Conservation (phyloP, 2,888 invertebrate genomes). For the Xanthorhoe spadicearia region DNA sequence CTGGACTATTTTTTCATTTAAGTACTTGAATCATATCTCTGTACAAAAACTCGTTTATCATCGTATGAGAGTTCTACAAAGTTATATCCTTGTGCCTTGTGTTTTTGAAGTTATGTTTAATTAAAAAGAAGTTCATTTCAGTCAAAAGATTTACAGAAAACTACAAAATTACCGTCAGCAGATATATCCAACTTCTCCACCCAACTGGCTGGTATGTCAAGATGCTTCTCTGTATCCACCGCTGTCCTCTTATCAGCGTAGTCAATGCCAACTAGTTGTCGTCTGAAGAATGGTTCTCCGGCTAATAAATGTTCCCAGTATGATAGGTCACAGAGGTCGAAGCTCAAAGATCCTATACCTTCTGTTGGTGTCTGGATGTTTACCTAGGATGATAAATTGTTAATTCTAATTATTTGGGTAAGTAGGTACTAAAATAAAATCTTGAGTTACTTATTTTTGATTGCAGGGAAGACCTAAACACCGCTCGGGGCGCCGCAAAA, state of each 20-base stretch:
- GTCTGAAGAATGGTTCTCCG: slow-evolving; percentile 86
- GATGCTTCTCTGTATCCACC: slow-evolving; percentile 86
- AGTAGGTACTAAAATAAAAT: too few relatives aligned
- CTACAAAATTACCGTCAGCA: slow-evolving; percentile 77
- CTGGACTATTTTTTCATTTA: too few relatives aligned
- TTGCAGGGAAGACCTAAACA: too few relatives aligned
- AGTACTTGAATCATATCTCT: too few relatives aligned
- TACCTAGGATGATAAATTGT: slow-evolving; percentile 43
- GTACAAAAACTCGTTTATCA: too few relatives aligned
- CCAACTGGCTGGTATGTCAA: slow-evolving; percentile 91
- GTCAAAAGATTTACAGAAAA: slow-evolving; percentile 7
- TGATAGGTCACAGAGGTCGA: slow-evolving; percentile 84
- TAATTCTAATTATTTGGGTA: too few relatives aligned
- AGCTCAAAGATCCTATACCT: slow-evolving; percentile 83
- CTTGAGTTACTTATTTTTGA: too few relatives aligned
- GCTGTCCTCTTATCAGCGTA: slow-evolving; percentile 68
- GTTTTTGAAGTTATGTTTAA: neutral
- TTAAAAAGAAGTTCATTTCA: neutral
- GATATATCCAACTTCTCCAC: slow-evolving; percentile 87
- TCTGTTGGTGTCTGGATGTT: slow-evolving; percentile 79
- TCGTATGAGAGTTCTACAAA: too few relatives aligned
- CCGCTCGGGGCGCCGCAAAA: too few relatives aligned
- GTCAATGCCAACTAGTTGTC: slow-evolving; percentile 83
- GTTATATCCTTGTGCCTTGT: too few relatives aligned
- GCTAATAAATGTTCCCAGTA: slow-evolving; percentile 91